Evolutionary conservation across 2,113 vertebrate genomes (phyloP).

Genomic region (Gila orcuttii): DNA sequence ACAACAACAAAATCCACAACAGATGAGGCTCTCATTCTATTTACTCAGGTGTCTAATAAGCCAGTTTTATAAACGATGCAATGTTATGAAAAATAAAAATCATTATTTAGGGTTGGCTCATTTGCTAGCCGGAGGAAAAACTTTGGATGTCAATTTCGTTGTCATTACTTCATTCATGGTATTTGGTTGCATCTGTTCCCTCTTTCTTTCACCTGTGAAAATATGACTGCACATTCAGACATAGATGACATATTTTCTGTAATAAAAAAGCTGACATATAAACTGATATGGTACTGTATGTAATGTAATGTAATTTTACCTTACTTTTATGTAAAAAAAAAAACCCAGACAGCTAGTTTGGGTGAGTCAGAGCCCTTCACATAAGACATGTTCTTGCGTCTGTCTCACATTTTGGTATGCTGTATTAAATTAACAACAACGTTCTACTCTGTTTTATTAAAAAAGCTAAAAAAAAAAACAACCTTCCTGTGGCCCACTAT

Average conservation of each 20-base stretch:
- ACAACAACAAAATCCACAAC: too few relatives aligned
- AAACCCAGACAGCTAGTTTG: too few relatives aligned
- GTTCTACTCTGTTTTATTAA: background rate
- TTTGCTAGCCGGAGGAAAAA: background rate
- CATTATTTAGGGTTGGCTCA: background rate
- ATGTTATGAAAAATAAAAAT: background rate
- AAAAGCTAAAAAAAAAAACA: background rate
- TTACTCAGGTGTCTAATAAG: too few relatives aligned
- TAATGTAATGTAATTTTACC: background rate
- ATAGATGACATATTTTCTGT: background rate
- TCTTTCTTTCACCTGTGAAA: background rate
- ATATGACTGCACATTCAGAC: background rate
- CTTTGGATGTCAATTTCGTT: background rate
- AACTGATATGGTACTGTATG: background rate
- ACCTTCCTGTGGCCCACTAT: too few relatives aligned
- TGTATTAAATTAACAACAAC: background rate
- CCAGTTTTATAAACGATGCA: too few relatives aligned
- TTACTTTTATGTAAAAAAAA: background rate
- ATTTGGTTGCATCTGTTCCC: background rate
- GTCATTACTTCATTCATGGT: background rate
- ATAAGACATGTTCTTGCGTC: background rate
- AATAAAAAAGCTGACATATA: background rate
- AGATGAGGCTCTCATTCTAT: too few relatives aligned
- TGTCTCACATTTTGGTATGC: background rate
- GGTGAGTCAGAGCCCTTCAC: background rate